A percentile compares a stretch with the other conserved stretches of the same genome.
Evolutionary conservation across 2,113 vertebrate species (phyloP).

Genomic region (Odocoileus hemionus): DNA sequence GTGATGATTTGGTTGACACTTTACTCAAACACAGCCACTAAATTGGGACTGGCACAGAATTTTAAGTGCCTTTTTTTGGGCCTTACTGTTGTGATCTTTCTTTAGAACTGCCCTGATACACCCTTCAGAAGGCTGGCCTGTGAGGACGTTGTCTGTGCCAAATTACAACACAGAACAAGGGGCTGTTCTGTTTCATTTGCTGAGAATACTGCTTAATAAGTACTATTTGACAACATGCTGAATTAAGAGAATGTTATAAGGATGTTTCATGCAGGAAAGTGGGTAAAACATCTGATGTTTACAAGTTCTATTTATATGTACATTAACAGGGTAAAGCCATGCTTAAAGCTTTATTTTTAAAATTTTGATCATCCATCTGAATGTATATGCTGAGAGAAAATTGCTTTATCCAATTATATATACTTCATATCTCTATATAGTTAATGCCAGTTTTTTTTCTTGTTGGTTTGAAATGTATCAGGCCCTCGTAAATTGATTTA

Average conservation of each 20-base stretch:
- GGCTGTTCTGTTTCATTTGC: slow-evolving; percentile 62
- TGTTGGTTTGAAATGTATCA: slow-evolving; percentile 17
- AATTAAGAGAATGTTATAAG: slow-evolving; percentile 67
- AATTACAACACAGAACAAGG: slow-evolving; percentile 68
- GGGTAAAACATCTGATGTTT: slow-evolving; percentile 67
- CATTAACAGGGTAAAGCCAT: slow-evolving; percentile 14
- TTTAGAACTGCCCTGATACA: slow-evolving; percentile 73
- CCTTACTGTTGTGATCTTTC: slow-evolving; percentile 71
- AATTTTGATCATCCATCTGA: background rate
- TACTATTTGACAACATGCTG: slow-evolving; percentile 72
- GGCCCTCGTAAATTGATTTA: background rate
- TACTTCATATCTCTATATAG: background rate
- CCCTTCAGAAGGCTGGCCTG: slow-evolving; percentile 65
- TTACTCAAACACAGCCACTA: slow-evolving; percentile 54
- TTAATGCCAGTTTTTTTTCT: background rate
- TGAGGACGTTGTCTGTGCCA: slow-evolving; percentile 57
- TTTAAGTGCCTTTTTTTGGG: slow-evolving; percentile 72
- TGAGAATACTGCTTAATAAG: slow-evolving; percentile 69
- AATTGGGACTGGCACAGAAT: slow-evolving; percentile 64
- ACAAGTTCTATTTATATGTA: slow-evolving; percentile 64
- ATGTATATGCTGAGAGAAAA: slow-evolving; percentile 30
- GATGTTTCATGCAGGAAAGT: slow-evolving; percentile 62
- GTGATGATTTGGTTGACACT: slow-evolving; percentile 49
- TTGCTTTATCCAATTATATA: slow-evolving; percentile 45
- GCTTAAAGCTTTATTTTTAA: slow-evolving; percentile 42